Conservation (phyloP, 1,140 invertebrate species). For the Helicoverpa zea region DNA sequence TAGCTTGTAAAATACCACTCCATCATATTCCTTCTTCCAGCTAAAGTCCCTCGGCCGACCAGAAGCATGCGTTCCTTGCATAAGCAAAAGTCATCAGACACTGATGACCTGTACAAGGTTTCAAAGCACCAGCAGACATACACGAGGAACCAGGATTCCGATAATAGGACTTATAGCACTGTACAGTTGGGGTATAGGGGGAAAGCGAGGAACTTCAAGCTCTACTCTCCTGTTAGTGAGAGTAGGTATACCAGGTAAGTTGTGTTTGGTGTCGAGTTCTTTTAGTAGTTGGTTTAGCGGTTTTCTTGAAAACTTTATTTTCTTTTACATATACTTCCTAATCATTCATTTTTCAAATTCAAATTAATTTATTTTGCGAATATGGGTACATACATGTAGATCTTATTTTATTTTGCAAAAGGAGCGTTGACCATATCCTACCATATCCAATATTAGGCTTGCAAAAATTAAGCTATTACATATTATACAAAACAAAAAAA, state of each 20-base stretch:
- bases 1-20: neutral
- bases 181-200: neutral
- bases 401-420: no score
- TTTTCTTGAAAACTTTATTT: no score
- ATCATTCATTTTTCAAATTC: no score
- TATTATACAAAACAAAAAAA: no score
- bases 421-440: no score
- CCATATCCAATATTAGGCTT: no score
- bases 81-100: neutral
- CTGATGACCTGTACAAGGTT: neutral
- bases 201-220: neutral
- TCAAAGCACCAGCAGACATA: conserved; percentile 23
- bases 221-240: conserved; percentile 6
- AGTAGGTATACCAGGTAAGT: neutral
- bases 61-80: neutral
- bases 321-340: no score
- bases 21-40: neutral
- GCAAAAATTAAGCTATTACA: no score
- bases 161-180: neutral
- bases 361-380: no score
- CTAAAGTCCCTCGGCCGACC: neutral
- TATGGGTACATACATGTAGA: no score
- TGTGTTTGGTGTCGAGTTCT: no score
- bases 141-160: neutral
- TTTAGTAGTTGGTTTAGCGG: no score